These are phyloP conservation scores for Papilio elwesi DNA, from an alignment of 2,888 invertebrate genomes.

Conservation along the genomic window DNA sequence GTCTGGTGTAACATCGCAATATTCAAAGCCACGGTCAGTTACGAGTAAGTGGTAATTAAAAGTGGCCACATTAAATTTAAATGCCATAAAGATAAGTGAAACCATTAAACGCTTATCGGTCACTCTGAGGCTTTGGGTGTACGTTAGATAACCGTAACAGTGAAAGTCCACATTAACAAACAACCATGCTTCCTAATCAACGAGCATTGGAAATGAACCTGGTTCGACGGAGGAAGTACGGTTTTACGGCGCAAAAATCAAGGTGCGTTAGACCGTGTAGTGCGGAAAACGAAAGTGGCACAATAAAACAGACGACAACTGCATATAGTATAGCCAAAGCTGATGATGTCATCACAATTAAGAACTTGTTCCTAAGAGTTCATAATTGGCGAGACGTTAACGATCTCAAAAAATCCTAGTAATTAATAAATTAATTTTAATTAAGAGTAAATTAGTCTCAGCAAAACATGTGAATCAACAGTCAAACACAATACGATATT, in stretches of 20 bases:
- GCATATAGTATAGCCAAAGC: constrained; percentile 13
- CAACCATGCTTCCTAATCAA: not conserved
- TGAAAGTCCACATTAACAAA: constrained; percentile 28
- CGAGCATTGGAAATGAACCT: constrained; percentile 14
- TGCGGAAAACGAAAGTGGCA: constrained; percentile 28
- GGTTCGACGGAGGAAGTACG: not conserved
- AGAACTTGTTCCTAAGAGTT: not conserved
- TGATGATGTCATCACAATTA: not conserved
- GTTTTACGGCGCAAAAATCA: not conserved
- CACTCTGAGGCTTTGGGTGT: constrained; percentile 1
- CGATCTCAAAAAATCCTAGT: too few species aligned
- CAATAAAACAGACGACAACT: constrained; percentile 19
- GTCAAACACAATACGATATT: too few species aligned
- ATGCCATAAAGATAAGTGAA: constrained; percentile 29
- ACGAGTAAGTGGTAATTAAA: constrained; percentile 26
- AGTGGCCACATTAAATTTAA: constrained; percentile 27
- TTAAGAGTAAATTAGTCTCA: too few species aligned
- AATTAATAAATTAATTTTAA: too few species aligned
- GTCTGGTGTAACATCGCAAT: not conserved
- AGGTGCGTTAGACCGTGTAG: constrained; percentile 14
- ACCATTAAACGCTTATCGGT: constrained; percentile 35
- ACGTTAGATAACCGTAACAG: constrained; percentile 25
- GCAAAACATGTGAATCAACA: too few species aligned
- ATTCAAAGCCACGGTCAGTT: constrained; percentile 29
- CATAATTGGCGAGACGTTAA: not conserved